phyloP scores from a whole-genome alignment of 2,797 vertebrate genomes.

The Saguinus oedipus region DNA sequence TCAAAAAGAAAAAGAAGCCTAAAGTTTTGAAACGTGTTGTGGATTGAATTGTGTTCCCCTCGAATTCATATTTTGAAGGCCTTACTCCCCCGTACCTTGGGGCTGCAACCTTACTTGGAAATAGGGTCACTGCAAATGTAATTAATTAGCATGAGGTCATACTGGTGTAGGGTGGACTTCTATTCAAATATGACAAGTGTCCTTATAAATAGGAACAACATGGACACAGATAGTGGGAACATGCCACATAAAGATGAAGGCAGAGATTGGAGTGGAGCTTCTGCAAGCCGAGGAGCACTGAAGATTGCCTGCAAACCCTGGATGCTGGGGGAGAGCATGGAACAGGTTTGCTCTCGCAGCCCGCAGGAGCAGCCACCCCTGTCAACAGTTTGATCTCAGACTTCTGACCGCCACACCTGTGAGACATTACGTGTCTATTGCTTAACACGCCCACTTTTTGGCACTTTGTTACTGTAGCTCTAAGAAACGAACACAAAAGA shows the following conservation, averaged over 20 bases:
- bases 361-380: neutral
- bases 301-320: neutral
- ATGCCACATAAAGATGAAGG: neutral
- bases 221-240: neutral
- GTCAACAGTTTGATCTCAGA: neutral
- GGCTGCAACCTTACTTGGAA: neutral
- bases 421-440: too few relatives aligned
- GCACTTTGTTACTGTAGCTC: too few relatives aligned
- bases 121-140: neutral
- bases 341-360: neutral
- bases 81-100: neutral
- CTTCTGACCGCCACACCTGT: neutral
- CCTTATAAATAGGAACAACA: neutral
- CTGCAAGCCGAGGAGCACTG: neutral
- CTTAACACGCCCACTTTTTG: too few relatives aligned
- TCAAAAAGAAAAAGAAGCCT: neutral
- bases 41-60: neutral
- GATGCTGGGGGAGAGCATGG: accelerated
- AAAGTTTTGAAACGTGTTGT: neutral
- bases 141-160: neutral
- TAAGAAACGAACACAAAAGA: neutral
- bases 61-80: neutral
- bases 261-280: neutral
- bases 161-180: neutral
- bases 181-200: neutral